A percentile compares a stretch with the other conserved stretches of the same genome.
phyloP scores from a whole-genome alignment of 2,113 vertebrate genomes.

The Callocephalon fimbriatum region DNA sequence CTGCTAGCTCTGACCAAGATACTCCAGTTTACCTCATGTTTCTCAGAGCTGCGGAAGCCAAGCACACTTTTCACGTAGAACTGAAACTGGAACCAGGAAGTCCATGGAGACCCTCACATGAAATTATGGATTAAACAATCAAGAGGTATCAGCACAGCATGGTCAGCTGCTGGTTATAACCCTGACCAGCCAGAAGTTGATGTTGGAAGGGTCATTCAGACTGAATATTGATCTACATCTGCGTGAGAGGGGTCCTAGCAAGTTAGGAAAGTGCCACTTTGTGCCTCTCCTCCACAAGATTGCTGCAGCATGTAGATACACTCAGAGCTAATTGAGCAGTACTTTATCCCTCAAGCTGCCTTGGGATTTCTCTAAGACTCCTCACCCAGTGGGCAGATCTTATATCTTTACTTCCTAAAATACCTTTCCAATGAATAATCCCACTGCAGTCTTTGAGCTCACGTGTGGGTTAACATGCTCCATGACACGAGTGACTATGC shows the following conservation, averaged over 20 bases:
- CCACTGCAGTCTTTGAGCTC: slow-evolving; percentile 1
- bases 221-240: neutral
- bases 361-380: slow-evolving; percentile 67
- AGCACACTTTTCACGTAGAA: neutral
- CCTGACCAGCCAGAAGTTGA: neutral
- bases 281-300: neutral
- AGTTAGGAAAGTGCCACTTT: neutral
- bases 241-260: neutral
- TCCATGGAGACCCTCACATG: neutral
- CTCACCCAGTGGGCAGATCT: slow-evolving; percentile 59
- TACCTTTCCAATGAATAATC: slow-evolving; percentile 63
- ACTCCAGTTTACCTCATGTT: neutral
- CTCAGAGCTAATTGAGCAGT: slow-evolving; percentile 40
- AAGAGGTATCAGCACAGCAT: neutral
- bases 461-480: slow-evolving; percentile 17
- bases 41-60: neutral
- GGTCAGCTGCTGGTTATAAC: neutral
- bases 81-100: neutral
- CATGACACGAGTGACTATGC: neutral
- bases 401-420: slow-evolving; percentile 71
- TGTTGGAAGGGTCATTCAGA: neutral
- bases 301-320: neutral
- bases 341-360: slow-evolving; percentile 63
- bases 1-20: neutral
- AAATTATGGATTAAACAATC: neutral